Evolutionary conservation across 2,797 vertebrate species (phyloP).

Genomic region (Sebastes reedi): DNA sequence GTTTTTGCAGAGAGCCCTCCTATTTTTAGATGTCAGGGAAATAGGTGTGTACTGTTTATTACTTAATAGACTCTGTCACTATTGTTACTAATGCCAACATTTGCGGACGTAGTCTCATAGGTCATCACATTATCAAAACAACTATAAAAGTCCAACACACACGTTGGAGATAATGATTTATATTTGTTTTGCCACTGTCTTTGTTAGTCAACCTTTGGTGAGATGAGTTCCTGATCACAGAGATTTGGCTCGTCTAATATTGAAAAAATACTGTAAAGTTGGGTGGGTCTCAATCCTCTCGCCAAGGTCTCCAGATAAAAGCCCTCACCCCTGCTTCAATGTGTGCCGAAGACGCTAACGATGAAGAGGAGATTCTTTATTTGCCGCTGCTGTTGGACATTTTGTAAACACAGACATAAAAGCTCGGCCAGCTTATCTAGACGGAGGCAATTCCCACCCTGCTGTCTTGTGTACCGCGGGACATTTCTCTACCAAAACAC

Average conservation of each 20-base stretch:
- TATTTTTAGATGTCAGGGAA: slow-evolving; percentile 45
- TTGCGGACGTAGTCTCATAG: neutral
- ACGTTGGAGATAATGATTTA: neutral
- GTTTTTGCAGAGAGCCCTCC: slow-evolving; percentile 19
- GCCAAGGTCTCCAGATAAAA: slow-evolving; percentile 61
- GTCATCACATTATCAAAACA: neutral
- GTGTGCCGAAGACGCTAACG: slow-evolving; percentile 29
- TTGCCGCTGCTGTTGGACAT: slow-evolving; percentile 57
- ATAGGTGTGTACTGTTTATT: slow-evolving; percentile 1
- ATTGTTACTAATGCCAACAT: neutral
- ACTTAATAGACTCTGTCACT: neutral
- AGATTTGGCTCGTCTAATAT: slow-evolving; percentile 31
- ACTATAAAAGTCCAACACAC: neutral
- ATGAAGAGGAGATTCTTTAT: slow-evolving; percentile 54
- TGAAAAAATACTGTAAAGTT: slow-evolving; percentile 32
- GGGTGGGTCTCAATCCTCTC: slow-evolving; percentile 44
- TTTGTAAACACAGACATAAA: slow-evolving; percentile 75
- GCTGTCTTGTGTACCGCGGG: slow-evolving; percentile 56
- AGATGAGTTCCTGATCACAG: slow-evolving; percentile 9
- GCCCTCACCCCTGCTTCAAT: slow-evolving; percentile 21
- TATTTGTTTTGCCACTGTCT: slow-evolving; percentile 24
- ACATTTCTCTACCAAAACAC: slow-evolving; percentile 51
- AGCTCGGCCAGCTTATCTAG: slow-evolving; percentile 70
- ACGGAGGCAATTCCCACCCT: slow-evolving; percentile 68
- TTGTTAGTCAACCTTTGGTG: neutral